Base-by-base conservation (phyloP, 2,888 invertebrate genomes). In the Cataglyphis albicans region DNA sequence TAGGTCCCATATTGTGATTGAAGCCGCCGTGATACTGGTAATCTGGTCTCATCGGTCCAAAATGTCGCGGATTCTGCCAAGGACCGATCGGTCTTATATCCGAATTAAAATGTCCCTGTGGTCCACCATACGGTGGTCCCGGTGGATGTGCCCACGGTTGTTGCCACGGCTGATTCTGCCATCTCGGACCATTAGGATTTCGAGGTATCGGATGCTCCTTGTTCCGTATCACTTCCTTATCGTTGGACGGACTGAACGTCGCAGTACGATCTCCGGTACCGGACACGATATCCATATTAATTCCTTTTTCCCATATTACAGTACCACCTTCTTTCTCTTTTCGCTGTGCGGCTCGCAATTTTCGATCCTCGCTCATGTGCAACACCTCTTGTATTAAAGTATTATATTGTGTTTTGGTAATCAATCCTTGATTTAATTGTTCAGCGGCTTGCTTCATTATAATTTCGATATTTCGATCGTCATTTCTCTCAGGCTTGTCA, bases 391-490 rank as follows among this genome's bases (percentile, higher is more conserved):
- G 97, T 93, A 98, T 96, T 25, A 98, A 95, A 12, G 96, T 96
- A 89, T 97, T 97, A 93, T 97, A 97, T 91, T 98, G 97, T 48
- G 96, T 96, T 92, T 97, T 96, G 73, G 97, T 97, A 82, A 98
- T 96, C 65, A 96, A 96, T 0, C 98, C 98, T 74, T 96, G 96
- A 86, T 96, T 97, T 84, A 97, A 96, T 90, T 97, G 96, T 90
- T 97, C 97, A 84, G 98, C 97, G 0, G 98, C 98, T 91, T 98
- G 97, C 12, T 96, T 96, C 93, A 98, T 97, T 83, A 98, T 98
- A 64, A 97, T 97, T 84, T 97, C 97, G 89, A 97, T 97, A 81
- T 97, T 97, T 84, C 96, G 96, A 87, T 97, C 95, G 0, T 95
- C 93, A 81, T 95, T 95, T 81, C 96, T 95, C 0, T 95, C 94